Evolutionary conservation across 2,888 invertebrate genomes (phyloP).

Genomic region (Hedya salicella): DNA sequence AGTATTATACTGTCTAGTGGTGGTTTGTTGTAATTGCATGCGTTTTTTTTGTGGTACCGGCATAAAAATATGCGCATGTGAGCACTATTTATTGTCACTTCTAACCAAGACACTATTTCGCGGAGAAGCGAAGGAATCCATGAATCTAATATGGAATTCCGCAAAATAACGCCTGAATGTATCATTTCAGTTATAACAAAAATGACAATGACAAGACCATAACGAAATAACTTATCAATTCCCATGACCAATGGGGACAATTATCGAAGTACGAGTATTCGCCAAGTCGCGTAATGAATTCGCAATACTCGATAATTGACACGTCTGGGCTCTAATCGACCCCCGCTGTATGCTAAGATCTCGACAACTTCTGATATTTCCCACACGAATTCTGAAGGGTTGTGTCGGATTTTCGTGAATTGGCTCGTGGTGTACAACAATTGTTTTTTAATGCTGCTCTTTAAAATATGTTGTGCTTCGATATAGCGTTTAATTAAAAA

Average conservation of each 20-base stretch:
- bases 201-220: background rate
- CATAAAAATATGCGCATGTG: too few species aligned
- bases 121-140: too few species aligned
- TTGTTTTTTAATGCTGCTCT: background rate
- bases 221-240: background rate
- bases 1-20: too few species aligned
- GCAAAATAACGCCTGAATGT: too few species aligned
- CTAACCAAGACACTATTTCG: too few species aligned
- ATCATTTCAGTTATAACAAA: too few species aligned
- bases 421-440: slow-evolving; percentile 51
- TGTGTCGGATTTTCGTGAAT: slow-evolving; percentile 49
- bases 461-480: too few species aligned
- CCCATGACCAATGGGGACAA: slow-evolving; percentile 37
- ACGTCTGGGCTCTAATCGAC: slow-evolving; percentile 64
- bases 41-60: too few species aligned
- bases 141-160: too few species aligned
- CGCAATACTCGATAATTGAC: slow-evolving; percentile 69
- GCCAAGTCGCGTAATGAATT: slow-evolving; percentile 58
- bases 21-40: too few species aligned
- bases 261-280: slow-evolving; percentile 44
- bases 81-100: too few species aligned
- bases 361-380: slow-evolving; percentile 74
- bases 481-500: too few species aligned
- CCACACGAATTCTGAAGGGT: slow-evolving; percentile 64
- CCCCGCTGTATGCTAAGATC: slow-evolving; percentile 59